Base-by-base conservation (phyloP, 2,888 invertebrate genomes). In the Cylindroiulus punctatus region DNA sequence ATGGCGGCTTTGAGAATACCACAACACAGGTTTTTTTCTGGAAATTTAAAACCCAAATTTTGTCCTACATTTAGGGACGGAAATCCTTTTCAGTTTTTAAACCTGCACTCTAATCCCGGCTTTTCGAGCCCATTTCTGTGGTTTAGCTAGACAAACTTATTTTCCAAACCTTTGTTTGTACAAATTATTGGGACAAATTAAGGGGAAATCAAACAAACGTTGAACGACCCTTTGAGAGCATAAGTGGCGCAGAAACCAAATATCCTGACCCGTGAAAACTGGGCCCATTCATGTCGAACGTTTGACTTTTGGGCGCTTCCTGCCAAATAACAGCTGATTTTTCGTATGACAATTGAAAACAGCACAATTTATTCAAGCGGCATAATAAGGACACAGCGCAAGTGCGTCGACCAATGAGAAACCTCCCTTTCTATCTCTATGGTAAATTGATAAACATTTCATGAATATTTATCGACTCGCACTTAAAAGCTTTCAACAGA, bases 171-270 rank as follows among this genome's bases (percentile, higher is more conserved):
- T 76, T 30, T 76, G 26, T 76, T 76, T 76, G 76, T 26, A 76
- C 30, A 76, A 76, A 30, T 76, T 76, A 76, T 76, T 76, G 76
- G 76, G 76, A 76, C 76, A 76, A 76, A 76, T 76, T 76, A 76
- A 30, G 76, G 30, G 76, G 10, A 30, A 76, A 76, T 30, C 30
- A 76, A 76, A 30, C 76, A 76, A 76, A 76, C 76, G 76, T 76
- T 76, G 76, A 76, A 76, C 22, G 76, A 76, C 76, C 30, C 17
- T 76, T 76, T 76, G 14, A 76, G 76, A 76, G 76, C 76, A 30
- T 76, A 76, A 76, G 76, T 76, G 76, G 26, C 22, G 26, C 76
- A 76, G 14, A 76, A 30, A 2, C 30, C 76, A 76, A 76, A 76
- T 76, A 26, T 76, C 76, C 76, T 76, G 76, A 76, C 76, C 76